A percentile compares a stretch with the other conserved stretches of the same genome.
Conservation (phyloP, 2,797 vertebrate genomes). For the Scleropages formosus region DNA sequence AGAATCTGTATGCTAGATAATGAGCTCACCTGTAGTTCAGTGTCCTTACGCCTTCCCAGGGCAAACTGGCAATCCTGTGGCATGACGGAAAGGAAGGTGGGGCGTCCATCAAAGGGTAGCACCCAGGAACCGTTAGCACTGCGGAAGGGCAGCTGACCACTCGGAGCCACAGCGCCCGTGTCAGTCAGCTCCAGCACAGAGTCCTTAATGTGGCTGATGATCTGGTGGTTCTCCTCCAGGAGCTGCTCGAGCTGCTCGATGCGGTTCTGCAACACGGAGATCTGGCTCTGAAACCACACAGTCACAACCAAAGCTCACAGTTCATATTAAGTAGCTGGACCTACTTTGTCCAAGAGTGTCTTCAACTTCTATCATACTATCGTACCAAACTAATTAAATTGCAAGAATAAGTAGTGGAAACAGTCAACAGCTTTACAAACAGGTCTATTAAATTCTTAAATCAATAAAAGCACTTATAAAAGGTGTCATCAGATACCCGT, state of each 20-base stretch:
- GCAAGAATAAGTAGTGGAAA: constrained; percentile 4
- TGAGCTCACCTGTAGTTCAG: constrained; percentile 82
- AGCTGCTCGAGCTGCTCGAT: constrained; percentile 98
- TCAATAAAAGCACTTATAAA: constrained; percentile 9
- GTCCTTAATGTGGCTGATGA: constrained; percentile 99
- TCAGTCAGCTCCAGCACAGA: constrained; percentile 97
- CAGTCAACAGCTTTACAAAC: constrained; percentile 6
- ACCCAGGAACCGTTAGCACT: constrained; percentile 87
- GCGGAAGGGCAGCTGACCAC: constrained; percentile 74
- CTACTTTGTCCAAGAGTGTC: not conserved
- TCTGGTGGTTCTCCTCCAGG: constrained; percentile 97
- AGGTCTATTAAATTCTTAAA: not conserved
- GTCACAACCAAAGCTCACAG: constrained; percentile 33
- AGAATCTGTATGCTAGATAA: not conserved
- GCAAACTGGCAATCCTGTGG: constrained; percentile 90
- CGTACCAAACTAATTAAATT: constrained; percentile 9
- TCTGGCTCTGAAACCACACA: constrained; percentile 81
- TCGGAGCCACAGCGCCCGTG: constrained; percentile 74
- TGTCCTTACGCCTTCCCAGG: constrained; percentile 62
- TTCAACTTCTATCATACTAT: too few relatives aligned
- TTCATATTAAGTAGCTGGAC: constrained; percentile 27
- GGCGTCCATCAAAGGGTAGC: constrained; percentile 82
- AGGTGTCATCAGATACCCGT: not conserved
- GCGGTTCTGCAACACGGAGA: constrained; percentile 95
- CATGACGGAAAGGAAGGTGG: constrained; percentile 83